A percentile compares a stretch with the other conserved stretches of the same genome.
Evolutionary conservation across 2,888 invertebrate genomes (phyloP).

Genomic region (Mythimna ferrago): DNA sequence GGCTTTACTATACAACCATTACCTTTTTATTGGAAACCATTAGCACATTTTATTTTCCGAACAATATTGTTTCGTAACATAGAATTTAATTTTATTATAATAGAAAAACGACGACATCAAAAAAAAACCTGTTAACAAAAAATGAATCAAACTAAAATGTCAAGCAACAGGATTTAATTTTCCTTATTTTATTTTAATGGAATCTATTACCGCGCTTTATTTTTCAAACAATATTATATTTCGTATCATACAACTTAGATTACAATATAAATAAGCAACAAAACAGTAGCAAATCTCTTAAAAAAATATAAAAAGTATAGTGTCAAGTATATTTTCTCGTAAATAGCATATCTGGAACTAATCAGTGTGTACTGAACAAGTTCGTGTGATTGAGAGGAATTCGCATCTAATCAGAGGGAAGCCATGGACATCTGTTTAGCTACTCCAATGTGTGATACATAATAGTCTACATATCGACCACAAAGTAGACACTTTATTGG

Average conservation of each 20-base stretch:
- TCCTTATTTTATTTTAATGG: not conserved
- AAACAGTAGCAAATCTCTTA: not conserved
- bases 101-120: not conserved
- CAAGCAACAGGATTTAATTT: not conserved
- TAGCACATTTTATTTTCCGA: not conserved
- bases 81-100: not conserved
- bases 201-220: not conserved
- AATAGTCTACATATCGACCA: conserved; percentile 16
- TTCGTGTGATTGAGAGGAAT: conserved; percentile 50
- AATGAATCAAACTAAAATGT: conserved; percentile 3
- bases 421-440: conserved; percentile 50
- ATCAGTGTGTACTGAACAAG: conserved; percentile 46
- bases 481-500: conserved; percentile 29
- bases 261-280: not conserved
- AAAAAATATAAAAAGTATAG: conserved; percentile 10
- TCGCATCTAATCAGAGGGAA: conserved; percentile 53
- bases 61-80: not conserved
- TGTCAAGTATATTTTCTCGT: conserved; percentile 17
- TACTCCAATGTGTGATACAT: conserved; percentile 35
- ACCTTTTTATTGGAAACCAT: not conserved
- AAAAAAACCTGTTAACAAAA: not conserved
- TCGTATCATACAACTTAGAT: not conserved
- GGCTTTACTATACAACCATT: not conserved
- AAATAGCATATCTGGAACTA: conserved; percentile 50
- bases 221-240: conserved; percentile 1